phyloP scores from a whole-genome alignment of 2,113 vertebrate genomes.

The Sisor rabdophorus region DNA sequence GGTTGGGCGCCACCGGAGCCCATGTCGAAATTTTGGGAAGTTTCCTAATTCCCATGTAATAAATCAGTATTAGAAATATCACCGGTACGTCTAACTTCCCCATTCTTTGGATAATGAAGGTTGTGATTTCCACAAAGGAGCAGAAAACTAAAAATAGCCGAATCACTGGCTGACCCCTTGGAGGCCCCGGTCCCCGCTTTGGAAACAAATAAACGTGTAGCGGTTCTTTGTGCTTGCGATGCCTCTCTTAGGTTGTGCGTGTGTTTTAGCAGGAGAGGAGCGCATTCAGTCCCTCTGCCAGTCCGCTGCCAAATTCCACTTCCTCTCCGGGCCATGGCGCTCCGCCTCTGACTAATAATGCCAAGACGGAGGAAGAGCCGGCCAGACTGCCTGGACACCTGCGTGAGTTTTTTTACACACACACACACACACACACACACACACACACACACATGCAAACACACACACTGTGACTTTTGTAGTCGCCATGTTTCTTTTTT shows the following conservation, averaged over 20 bases:
- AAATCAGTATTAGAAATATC: too few species aligned
- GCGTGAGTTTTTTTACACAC: conserved; percentile 80
- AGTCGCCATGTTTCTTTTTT: not conserved
- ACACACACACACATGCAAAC: conserved; percentile 2
- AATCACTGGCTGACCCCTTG: not conserved
- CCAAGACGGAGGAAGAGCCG: conserved; percentile 92
- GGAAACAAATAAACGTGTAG: not conserved
- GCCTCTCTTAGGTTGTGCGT: conserved; percentile 42
- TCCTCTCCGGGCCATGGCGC: conserved; percentile 90
- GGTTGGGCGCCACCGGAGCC: too few species aligned
- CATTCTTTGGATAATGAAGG: not conserved
- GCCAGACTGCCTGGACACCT: conserved; percentile 89
- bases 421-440: conserved; percentile 36
- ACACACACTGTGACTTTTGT: not conserved
- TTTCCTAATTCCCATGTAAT: too few species aligned
- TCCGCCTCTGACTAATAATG: conserved; percentile 76
- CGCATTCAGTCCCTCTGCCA: conserved; percentile 90
- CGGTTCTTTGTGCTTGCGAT: not conserved
- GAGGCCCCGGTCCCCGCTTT: not conserved
- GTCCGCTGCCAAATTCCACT: conserved; percentile 84
- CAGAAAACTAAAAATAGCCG: not conserved
- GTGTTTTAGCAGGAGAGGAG: conserved; percentile 90
- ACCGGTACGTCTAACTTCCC: too few species aligned
- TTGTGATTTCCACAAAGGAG: not conserved
- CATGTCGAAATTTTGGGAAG: too few species aligned